Evolutionary conservation across 2,113 vertebrate genomes (phyloP).

Genomic region (Marmota flaviventris): DNA sequence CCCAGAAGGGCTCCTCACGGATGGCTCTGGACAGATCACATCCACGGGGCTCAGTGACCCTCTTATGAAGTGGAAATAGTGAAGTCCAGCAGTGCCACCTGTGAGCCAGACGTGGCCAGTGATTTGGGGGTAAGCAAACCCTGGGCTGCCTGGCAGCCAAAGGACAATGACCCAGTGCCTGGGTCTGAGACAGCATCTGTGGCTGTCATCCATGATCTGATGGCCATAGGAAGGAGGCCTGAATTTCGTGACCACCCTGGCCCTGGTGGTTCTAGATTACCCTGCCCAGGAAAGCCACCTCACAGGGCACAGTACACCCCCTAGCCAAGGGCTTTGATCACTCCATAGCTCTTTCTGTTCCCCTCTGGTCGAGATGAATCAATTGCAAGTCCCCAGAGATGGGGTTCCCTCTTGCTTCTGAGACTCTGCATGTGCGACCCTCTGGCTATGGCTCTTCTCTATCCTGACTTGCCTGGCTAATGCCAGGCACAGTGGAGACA

Average conservation of each 20-base stretch:
- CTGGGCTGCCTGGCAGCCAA: neutral
- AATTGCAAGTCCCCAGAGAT: neutral
- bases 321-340: neutral
- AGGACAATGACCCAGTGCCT: neutral
- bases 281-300: neutral
- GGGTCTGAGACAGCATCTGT: neutral
- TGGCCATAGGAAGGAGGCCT: neutral
- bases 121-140: neutral
- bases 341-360: neutral
- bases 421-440: neutral
- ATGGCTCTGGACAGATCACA: neutral
- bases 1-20: no score
- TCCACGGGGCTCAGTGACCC: neutral
- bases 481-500: neutral
- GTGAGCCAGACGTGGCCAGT: neutral
- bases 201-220: neutral
- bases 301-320: neutral
- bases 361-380: neutral
- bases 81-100: neutral
- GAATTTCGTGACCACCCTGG: neutral
- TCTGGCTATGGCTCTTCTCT: neutral
- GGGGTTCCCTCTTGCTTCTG: constrained; percentile 2
- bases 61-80: neutral
- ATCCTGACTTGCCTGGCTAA: neutral
- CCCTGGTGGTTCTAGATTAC: neutral